Percentiles rank a stretch among this genome's conserved stretches.
Evolutionary conservation across 2,113 vertebrate genomes (phyloP).

Genomic region (Dromaius novaehollandiae): DNA sequence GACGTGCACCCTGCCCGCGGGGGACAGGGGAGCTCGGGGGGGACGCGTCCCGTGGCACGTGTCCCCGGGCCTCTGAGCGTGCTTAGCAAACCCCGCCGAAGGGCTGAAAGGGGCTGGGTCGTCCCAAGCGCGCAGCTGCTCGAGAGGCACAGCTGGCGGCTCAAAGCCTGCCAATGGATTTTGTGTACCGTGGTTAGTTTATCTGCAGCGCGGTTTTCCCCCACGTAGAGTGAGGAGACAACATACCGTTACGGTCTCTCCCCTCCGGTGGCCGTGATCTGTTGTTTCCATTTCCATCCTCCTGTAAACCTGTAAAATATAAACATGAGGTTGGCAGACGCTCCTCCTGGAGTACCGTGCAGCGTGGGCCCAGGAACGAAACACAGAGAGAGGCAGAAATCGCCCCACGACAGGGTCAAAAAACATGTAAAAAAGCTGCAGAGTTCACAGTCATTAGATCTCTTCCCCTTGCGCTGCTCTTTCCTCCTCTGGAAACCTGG

Average conservation of each 20-base stretch:
- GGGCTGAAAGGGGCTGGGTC: rapidly evolving
- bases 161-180: not conserved
- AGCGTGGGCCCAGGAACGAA: too few species aligned
- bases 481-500: not conserved
- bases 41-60: rapidly evolving
- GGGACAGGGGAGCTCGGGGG: rapidly evolving
- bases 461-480: not conserved
- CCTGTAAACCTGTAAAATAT: conserved; percentile 27
- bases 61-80: rapidly evolving
- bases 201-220: not conserved
- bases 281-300: conserved; percentile 61
- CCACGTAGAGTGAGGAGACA: not conserved
- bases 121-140: not conserved
- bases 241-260: conserved; percentile 46
- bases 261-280: conserved; percentile 24
- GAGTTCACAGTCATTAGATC: not conserved
- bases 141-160: rapidly evolving
- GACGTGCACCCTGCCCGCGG: rapidly evolving
- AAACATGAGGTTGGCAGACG: not conserved
- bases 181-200: not conserved
- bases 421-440: too few species aligned
- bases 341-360: too few species aligned
- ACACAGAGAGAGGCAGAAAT: not conserved
- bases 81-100: rapidly evolving
- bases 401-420: too few species aligned